Conservation (phyloP, 2,888 invertebrate genomes). For the Drosophila stalkeri region DNA sequence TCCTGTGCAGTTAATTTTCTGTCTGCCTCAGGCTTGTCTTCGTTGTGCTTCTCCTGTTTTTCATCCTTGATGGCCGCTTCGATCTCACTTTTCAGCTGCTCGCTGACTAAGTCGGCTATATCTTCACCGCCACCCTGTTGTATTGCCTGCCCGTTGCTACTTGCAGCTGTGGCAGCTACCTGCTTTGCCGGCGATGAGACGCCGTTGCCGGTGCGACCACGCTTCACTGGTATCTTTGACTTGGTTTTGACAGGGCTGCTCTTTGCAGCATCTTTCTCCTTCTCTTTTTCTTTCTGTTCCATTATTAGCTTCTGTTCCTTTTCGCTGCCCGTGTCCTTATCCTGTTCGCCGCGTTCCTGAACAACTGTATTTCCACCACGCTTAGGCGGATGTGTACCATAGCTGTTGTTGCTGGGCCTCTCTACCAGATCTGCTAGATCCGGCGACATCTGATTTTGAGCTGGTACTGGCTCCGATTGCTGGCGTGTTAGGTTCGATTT, state of each 20-base stretch:
- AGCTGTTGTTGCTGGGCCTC: slow-evolving; percentile 56
- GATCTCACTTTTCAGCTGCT: slow-evolving; percentile 83
- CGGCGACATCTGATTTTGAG: slow-evolving; percentile 48
- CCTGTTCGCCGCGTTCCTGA: slow-evolving; percentile 70
- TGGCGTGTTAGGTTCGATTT: slow-evolving; percentile 78
- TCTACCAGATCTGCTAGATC: slow-evolving; percentile 45
- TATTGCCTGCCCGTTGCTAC: slow-evolving; percentile 73
- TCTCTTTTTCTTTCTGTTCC: slow-evolving; percentile 50
- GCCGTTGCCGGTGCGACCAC: slow-evolving; percentile 71
- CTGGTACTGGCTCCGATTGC: slow-evolving; percentile 84
- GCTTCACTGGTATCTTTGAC: slow-evolving; percentile 85
- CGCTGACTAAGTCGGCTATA: slow-evolving; percentile 83
- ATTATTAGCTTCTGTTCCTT: slow-evolving; percentile 57
- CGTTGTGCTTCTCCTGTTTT: slow-evolving; percentile 54
- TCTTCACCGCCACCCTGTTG: slow-evolving; percentile 85
- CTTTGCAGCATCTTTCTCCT: slow-evolving; percentile 69
- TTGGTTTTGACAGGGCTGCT: slow-evolving; percentile 84
- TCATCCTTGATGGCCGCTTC: slow-evolving; percentile 84
- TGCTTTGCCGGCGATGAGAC: slow-evolving; percentile 85
- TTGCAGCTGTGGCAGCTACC: slow-evolving; percentile 39
- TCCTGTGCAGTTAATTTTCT: slow-evolving; percentile 48
- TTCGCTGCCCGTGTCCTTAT: slow-evolving; percentile 77
- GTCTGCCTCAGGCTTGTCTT: slow-evolving; percentile 64
- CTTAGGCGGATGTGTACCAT: slow-evolving; percentile 85
- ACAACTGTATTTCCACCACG: slow-evolving; percentile 45